Percentiles rank a stretch among this genome's conserved stretches.
Evolutionary conservation across 2,797 vertebrate genomes (phyloP).

Genomic region (Peromyscus eremicus): DNA sequence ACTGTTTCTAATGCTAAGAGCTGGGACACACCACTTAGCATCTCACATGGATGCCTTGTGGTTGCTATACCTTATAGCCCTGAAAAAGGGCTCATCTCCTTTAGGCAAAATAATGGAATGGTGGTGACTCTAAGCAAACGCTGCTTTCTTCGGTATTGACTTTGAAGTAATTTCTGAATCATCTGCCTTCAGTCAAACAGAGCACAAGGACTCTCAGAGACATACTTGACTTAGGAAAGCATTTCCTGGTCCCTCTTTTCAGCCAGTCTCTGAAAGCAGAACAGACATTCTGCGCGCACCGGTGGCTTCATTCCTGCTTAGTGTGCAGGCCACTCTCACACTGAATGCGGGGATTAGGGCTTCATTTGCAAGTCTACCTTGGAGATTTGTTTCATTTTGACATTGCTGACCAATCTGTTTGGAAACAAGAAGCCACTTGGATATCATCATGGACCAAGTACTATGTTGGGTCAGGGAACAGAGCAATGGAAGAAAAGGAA

Average conservation of each 20-base stretch:
- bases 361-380: background rate
- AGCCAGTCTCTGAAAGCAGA: background rate
- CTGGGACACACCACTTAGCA: background rate
- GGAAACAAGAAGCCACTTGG: background rate
- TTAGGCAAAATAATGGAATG: background rate
- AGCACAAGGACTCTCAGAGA: background rate
- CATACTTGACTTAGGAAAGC: background rate
- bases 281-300: fast-evolving
- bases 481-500: background rate
- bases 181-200: background rate
- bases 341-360: fast-evolving
- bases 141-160: background rate
- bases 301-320: background rate
- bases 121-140: background rate
- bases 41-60: background rate
- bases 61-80: background rate
- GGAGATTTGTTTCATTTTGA: background rate
- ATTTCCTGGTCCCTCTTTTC: background rate
- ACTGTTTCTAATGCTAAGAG: background rate
- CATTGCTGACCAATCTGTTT: background rate
- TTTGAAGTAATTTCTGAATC: background rate
- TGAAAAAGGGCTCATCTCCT: background rate
- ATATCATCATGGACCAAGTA: too few relatives aligned
- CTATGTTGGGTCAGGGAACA: background rate
- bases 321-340: fast-evolving